A percentile compares a stretch with the other conserved stretches of the same genome.
Conservation (phyloP, 2,113 vertebrate genomes). For the Cinclus cinclus region DNA sequence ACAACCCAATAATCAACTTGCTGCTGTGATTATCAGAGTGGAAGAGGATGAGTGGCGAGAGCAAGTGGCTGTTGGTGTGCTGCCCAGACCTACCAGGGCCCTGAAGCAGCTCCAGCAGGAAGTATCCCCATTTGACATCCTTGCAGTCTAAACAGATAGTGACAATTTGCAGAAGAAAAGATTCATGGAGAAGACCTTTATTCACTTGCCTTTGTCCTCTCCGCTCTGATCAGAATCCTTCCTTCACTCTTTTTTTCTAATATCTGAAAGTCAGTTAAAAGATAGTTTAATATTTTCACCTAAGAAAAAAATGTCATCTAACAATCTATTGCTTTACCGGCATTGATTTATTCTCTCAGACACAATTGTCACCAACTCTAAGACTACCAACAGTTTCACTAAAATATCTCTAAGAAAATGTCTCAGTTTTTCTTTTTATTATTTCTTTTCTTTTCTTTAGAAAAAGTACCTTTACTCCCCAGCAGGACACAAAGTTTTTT, state of each 20-base stretch:
- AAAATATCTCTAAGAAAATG: not conserved
- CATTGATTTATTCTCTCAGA: slow-evolving; percentile 1
- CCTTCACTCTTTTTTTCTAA: not conserved
- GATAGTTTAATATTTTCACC: not conserved
- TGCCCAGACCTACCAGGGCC: slow-evolving; percentile 49
- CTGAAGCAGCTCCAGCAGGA: slow-evolving; percentile 38
- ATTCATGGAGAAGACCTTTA: not conserved
- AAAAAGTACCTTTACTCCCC: not conserved
- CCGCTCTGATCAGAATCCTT: slow-evolving; percentile 14
- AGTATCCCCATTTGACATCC: slow-evolving; percentile 10
- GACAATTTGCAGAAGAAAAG: not conserved
- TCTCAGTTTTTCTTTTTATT: not conserved
- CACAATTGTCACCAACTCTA: not conserved
- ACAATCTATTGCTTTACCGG: not conserved
- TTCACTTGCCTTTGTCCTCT: not conserved
- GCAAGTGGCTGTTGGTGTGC: slow-evolving; percentile 51
- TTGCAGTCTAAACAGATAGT: not conserved
- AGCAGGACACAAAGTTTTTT: not conserved
- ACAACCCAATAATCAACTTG: slow-evolving; percentile 64
- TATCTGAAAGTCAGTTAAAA: slow-evolving; percentile 31
- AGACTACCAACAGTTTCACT: not conserved
- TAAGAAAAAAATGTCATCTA: not conserved
- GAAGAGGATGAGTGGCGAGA: slow-evolving; percentile 43
- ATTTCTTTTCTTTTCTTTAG: not conserved
- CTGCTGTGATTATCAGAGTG: slow-evolving; percentile 64